A percentile compares a stretch with the other conserved stretches of the same genome.
Conservation (phyloP, 2,888 invertebrate species). For the Empis livida region DNA sequence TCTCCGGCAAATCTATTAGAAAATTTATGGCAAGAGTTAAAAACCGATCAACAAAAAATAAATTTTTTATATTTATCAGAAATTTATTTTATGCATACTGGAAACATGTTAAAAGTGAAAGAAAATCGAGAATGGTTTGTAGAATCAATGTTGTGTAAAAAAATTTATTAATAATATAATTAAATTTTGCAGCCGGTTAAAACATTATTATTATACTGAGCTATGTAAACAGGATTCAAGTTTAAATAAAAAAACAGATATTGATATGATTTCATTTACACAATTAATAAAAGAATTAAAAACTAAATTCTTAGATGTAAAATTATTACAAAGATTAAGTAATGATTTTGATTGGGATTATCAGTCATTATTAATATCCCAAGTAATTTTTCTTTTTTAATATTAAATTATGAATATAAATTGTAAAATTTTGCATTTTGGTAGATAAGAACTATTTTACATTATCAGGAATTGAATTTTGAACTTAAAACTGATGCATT, state of each 20-base stretch:
- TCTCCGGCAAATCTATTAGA: conserved; percentile 21
- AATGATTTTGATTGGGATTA: conserved; percentile 32
- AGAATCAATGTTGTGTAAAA: conserved; percentile 4
- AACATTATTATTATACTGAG: conserved; percentile 32
- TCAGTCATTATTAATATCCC: conserved; percentile 30
- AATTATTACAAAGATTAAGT: conserved; percentile 28
- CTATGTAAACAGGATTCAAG: conserved; percentile 29
- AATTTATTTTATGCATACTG: conserved; percentile 28
- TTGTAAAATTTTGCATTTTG: not conserved
- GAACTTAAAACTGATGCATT: conserved; percentile 28
- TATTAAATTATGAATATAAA: not conserved
- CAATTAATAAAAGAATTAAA: conserved; percentile 28
- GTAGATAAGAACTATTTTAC: conserved; percentile 26
- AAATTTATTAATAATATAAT: not conserved
- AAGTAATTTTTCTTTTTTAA: conserved; percentile 15
- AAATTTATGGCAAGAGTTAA: conserved; percentile 25
- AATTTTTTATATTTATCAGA: conserved; percentile 31
- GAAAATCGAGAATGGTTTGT: conserved; percentile 22
- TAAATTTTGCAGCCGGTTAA: conserved; percentile 24
- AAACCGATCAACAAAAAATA: conserved; percentile 28
- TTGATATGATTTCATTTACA: conserved; percentile 28
- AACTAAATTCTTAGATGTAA: conserved; percentile 28
- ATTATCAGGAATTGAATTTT: conserved; percentile 27
- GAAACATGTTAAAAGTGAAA: conserved; percentile 20
- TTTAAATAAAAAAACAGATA: conserved; percentile 27